A percentile compares a stretch with the other conserved stretches of the same genome.
Evolutionary conservation across 2,888 invertebrate genomes (phyloP).

Genomic region (Drosophila dives): DNA sequence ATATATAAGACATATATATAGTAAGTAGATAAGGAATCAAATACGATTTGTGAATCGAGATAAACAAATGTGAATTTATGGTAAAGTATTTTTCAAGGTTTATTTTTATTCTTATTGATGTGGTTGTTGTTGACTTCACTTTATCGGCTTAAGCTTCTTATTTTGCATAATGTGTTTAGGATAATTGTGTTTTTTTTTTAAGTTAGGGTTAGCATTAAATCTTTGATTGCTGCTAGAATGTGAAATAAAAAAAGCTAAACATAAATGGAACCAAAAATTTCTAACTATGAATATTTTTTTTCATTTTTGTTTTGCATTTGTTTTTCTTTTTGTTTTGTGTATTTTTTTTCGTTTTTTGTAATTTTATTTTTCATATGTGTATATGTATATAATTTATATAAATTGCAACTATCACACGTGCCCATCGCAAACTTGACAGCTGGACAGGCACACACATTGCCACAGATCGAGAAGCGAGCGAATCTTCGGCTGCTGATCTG

Average conservation of each 20-base stretch:
- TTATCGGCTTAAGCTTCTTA: conserved; percentile 47
- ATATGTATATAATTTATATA: conserved; percentile 72
- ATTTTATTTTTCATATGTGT: conserved; percentile 41
- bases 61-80: conserved; percentile 54
- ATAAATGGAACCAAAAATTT: conserved; percentile 52
- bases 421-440: conserved; percentile 56
- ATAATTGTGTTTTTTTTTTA: conserved; percentile 46
- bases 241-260: conserved; percentile 52
- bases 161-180: conserved; percentile 47
- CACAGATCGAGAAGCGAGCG: conserved; percentile 65
- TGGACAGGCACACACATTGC: conserved; percentile 75
- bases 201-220: conserved; percentile 75
- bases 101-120: conserved; percentile 27
- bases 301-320: conserved; percentile 34
- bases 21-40: conserved; percentile 42
- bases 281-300: conserved; percentile 61
- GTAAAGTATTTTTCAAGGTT: conserved; percentile 57
- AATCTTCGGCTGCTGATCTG: conserved; percentile 65
- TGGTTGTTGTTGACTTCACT: conserved; percentile 40
- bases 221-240: conserved; percentile 74
- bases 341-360: conserved; percentile 38
- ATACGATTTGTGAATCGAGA: conserved; percentile 47
- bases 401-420: conserved; percentile 81
- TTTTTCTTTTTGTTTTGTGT: conserved; percentile 42
- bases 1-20: conserved; percentile 24